Evolutionary conservation across 2,888 invertebrate genomes (phyloP), one percentile per base, ranked within the genome.

Genomic region (Xylota segnis): DNA sequence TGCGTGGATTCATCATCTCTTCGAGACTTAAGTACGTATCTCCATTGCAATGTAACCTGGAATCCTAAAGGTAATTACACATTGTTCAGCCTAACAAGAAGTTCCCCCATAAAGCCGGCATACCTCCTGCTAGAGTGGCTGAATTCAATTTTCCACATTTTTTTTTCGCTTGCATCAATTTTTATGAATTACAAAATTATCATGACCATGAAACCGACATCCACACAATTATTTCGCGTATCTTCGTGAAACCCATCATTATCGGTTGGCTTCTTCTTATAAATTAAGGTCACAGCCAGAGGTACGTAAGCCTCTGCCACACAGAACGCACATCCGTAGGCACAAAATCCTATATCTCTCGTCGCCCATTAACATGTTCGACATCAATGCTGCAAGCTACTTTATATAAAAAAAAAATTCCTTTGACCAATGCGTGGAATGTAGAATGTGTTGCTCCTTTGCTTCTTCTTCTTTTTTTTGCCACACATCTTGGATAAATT

Each of bases 301-400:
- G 18, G 32, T 45, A 34, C 18, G 16, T 32, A 52, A 58, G 50
- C 32, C 6, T 29, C 29, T 70, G 27, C 12, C 37, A 34, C 18
- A 66, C 58, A 29, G 29, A 23, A 16, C 1, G 66, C 52, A 65
- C 52, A 77, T 66, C 78, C 43, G 23, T 50, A 18, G 45, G 74
- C 68, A 47, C 40, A 68, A 63, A n/a, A 43, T 34, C 23, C 23
- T 9, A 5, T 18, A 50, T 65, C 61, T 63, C 45, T 6, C 27
- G 4, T 7, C 43, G 5, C 29, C 66, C 79, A 59, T 74, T 78
- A 78, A 47, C 78, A 68, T 72, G 78, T 71, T 77, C 71, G 59
- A 77, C 78, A 78, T 34, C 45, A 34, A 9, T 16, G 83, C 79
- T 68, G 61, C 40, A 37, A 81, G 84, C 84, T 84, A 59, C 75